Evolutionary conservation across 2,888 invertebrate genomes (phyloP).

Genomic region (Hirtodrosophila alboralis): DNA sequence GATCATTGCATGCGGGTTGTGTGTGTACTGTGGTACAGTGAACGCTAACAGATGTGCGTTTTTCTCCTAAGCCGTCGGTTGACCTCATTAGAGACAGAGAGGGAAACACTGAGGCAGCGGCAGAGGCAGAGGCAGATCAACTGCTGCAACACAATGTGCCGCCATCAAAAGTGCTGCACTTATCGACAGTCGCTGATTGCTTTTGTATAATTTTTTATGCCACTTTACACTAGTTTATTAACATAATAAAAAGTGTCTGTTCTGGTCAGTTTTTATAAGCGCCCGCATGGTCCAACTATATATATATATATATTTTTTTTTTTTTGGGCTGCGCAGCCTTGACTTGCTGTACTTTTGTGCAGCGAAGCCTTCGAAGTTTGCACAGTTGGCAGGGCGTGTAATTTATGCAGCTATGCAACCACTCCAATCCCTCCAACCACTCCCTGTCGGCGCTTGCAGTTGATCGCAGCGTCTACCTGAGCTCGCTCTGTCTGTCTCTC

Average conservation of each 20-base stretch:
- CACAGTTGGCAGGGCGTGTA: slow-evolving; percentile 57
- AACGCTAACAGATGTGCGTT: slow-evolving; percentile 71
- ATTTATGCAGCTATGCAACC: slow-evolving; percentile 67
- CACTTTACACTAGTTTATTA: slow-evolving; percentile 49
- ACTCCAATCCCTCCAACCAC: slow-evolving; percentile 8
- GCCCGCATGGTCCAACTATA: slow-evolving; percentile 56
- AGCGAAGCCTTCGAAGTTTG: slow-evolving; percentile 34
- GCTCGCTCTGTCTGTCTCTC: slow-evolving; percentile 9
- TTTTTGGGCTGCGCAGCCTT: slow-evolving; percentile 20
- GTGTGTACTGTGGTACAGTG: too few relatives aligned
- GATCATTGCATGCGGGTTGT: slow-evolving; percentile 69
- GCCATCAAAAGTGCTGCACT: slow-evolving; percentile 46
- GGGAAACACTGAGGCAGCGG: not conserved
- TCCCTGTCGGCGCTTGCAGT: slow-evolving; percentile 28
- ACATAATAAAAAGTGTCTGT: slow-evolving; percentile 57
- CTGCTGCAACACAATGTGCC: slow-evolving; percentile 45
- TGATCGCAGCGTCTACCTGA: slow-evolving; percentile 40
- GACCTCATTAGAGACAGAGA: slow-evolving; percentile 64
- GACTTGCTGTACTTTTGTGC: slow-evolving; percentile 49
- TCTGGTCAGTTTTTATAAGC: slow-evolving; percentile 50
- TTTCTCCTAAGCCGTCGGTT: slow-evolving; percentile 41
- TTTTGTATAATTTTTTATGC: slow-evolving; percentile 32
- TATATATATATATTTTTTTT: too few relatives aligned
- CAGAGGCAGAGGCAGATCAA: not conserved
- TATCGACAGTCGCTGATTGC: slow-evolving; percentile 50